phyloP scores from a whole-genome alignment of 2,888 invertebrate genomes.

The Chrysopilus asiliformis region DNA sequence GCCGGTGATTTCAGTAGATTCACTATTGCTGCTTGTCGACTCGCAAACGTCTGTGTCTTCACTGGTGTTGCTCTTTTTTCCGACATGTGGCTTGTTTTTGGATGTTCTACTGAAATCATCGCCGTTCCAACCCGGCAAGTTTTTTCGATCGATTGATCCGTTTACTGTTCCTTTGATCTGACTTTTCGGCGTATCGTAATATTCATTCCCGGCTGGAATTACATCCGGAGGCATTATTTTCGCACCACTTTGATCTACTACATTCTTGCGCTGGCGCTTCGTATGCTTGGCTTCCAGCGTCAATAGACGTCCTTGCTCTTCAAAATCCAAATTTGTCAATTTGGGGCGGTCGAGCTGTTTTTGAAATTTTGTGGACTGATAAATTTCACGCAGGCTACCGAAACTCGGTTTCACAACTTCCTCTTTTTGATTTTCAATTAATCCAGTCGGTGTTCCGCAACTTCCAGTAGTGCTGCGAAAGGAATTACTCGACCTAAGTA shows the following conservation, averaged over 20 bases:
- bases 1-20: conserved; percentile 33
- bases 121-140: conserved; percentile 51
- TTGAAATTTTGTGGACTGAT: conserved; percentile 45
- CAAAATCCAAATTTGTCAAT: conserved; percentile 18
- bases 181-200: conserved; percentile 12
- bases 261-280: conserved; percentile 47
- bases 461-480: conserved; percentile 43
- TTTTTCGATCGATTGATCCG: conserved; percentile 39
- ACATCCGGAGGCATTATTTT: conserved; percentile 49
- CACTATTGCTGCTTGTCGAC: conserved; percentile 22
- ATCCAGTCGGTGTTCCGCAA: conserved; percentile 1
- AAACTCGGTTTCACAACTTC: conserved; percentile 31
- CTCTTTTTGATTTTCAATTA: conserved; percentile 3
- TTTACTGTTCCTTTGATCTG: conserved; percentile 23
- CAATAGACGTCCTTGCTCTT: conserved; percentile 46
- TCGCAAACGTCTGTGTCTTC: conserved; percentile 21
- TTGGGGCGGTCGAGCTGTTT: conserved; percentile 36
- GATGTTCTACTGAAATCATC: conserved; percentile 17
- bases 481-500: conserved; percentile 54
- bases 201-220: conserved; percentile 45
- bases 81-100: not conserved
- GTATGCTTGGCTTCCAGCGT: conserved; percentile 62
- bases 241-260: conserved; percentile 12
- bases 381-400: conserved; percentile 60
- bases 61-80: conserved; percentile 1